These are phyloP conservation scores for Rotaria magnacalcarata DNA, from an alignment of 2,888 invertebrate genomes.

Conservation along the genomic window DNA sequence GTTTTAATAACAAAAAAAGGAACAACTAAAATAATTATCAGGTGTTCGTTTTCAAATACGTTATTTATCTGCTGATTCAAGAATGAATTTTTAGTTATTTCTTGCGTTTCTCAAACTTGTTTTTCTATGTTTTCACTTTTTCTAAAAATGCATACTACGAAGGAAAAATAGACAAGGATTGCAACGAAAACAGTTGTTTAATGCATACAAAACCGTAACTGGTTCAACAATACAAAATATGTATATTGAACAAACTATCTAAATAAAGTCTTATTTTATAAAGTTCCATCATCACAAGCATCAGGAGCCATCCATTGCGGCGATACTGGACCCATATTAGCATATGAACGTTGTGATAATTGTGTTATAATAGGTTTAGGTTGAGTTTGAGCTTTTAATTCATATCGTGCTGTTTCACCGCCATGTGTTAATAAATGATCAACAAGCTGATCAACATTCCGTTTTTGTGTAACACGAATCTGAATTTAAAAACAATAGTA, in stretches of 20 bases:
- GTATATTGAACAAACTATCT: background rate
- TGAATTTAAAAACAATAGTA: background rate
- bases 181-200: background rate
- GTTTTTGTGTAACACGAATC: constrained; percentile 22
- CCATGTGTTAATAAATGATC: constrained; percentile 34
- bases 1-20: too few species aligned
- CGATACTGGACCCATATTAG: background rate
- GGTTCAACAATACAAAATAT: background rate
- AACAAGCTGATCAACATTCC: constrained; percentile 12
- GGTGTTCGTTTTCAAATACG: too few species aligned
- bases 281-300: constrained; percentile 9
- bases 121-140: background rate
- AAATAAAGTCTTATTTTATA: background rate
- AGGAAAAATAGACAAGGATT: background rate
- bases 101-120: too few species aligned
- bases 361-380: background rate
- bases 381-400: constrained; percentile 3
- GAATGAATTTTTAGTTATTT: too few species aligned
- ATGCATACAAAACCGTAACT: background rate
- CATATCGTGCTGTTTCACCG: constrained; percentile 31
- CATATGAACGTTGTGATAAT: background rate
- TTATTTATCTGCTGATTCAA: too few species aligned
- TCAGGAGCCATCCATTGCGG: background rate
- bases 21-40: too few species aligned
- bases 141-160: background rate